Evolutionary conservation across 2,113 vertebrate species (phyloP), one percentile per base, ranked within the genome.

Genomic region (Mesoclemmys tuberculata): DNA sequence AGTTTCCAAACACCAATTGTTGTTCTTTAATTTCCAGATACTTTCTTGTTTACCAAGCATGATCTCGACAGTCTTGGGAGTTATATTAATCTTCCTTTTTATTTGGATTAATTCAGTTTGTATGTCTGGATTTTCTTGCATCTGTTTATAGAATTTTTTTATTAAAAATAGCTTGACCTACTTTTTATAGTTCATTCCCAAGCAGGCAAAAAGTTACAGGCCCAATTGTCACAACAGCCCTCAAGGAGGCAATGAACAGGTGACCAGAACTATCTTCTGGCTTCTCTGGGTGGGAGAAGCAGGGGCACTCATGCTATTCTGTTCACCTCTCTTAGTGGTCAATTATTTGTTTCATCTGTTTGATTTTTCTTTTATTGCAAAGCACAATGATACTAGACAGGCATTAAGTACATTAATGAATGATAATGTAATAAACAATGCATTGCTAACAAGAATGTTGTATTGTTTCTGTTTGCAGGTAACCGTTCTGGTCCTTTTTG

Each of bases 401-500:
- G 51, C 93, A 88, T 85, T 27, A 41, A 68, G 29, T 80, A 0
- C 44, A 80, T 74, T 89, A 82, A 51, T 68, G 46, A 78, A 19
- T 29, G 90, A 74, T 80, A 31, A 0, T 52, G 3, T 18, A 44
- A 54, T 8, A 80, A 93, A 29, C 86, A 80, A 22, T 82, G 35
- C 61, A 5, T 88, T 84, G 56, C 89, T 96, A 93, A 96, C 46
- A 24, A 8, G 16, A 90, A 13, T 46, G 1, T 84, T 16, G 49
- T 90, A 88, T 75, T 93, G 5, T 94, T 83, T 97, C 86, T 84
- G 38, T 88, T 97, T 61, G 8, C 97, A 99, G 99, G 99, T 99
- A 89, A 99, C 99, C 1, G 98, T 99, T 97, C 98, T 99, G 97
- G 98, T 99, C 95, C 98, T 99, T 95, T 99, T 99, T 84, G 99